phyloP scores from a whole-genome alignment of 2,888 invertebrate genomes.

The Andrena flavipes region DNA sequence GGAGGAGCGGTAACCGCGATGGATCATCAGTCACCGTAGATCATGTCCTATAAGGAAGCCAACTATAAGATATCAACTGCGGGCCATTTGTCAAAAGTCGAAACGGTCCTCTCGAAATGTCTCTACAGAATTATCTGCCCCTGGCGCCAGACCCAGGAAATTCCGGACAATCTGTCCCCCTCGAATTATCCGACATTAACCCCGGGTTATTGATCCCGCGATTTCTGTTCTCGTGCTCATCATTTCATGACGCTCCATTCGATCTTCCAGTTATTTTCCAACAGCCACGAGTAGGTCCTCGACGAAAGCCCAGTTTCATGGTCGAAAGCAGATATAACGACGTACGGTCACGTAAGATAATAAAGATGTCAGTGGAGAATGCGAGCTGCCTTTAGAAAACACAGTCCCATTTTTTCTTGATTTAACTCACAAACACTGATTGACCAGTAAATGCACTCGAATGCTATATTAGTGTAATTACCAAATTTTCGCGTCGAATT shows the following conservation, averaged over 20 bases:
- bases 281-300: conserved; percentile 8
- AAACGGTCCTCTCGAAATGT: conserved; percentile 72
- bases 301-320: conserved; percentile 6
- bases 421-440: too few relatives aligned
- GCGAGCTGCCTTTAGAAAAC: too few relatives aligned
- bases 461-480: too few relatives aligned
- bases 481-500: too few relatives aligned
- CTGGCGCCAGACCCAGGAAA: conserved; percentile 58
- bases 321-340: conserved; percentile 11
- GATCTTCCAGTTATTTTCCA: conserved; percentile 46
- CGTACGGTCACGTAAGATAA: neutral
- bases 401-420: too few relatives aligned
- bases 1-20: conserved; percentile 63
- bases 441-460: too few relatives aligned
- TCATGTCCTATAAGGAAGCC: conserved; percentile 71
- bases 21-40: conserved; percentile 77
- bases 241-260: conserved; percentile 36
- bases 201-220: conserved; percentile 65
- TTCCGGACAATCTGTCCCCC: conserved; percentile 71
- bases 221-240: conserved; percentile 48
- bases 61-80: conserved; percentile 73
- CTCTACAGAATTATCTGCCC: conserved; percentile 66
- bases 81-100: conserved; percentile 79
- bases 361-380: too few relatives aligned
- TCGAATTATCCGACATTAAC: conserved; percentile 75